phyloP scores from a whole-genome alignment of 2,113 vertebrate species.

The Lasiurus cinereus region DNA sequence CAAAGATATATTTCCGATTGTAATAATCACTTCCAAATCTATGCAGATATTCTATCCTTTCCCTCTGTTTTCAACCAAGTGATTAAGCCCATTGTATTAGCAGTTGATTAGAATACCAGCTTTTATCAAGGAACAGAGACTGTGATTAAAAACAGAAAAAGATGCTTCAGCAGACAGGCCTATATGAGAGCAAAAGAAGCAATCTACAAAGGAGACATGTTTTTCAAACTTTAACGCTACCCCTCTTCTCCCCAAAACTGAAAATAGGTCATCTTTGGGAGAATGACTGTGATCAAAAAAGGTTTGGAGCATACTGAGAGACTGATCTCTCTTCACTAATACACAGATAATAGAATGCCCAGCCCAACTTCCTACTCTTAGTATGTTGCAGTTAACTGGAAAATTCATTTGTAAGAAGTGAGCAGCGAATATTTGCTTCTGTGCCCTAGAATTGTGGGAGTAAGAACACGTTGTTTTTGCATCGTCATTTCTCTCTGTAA shows the following conservation, averaged over 20 bases:
- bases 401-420: conserved; percentile 33
- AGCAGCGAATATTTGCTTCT: conserved; percentile 14
- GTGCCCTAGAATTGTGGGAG: conserved; percentile 35
- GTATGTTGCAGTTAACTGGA: not conserved
- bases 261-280: not conserved
- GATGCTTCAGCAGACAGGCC: not conserved
- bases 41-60: not conserved
- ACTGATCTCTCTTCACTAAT: not conserved
- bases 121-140: conserved; percentile 49
- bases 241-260: not conserved
- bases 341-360: not conserved
- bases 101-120: conserved; percentile 12
- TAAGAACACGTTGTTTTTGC: conserved; percentile 58
- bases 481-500: not conserved
- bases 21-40: conserved; percentile 7
- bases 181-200: not conserved
- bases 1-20: not conserved
- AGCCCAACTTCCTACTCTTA: not conserved
- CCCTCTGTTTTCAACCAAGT: conserved; percentile 28
- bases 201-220: not conserved
- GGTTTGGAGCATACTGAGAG: not conserved
- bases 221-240: not conserved
- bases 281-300: not conserved
- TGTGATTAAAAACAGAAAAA: conserved; percentile 5
- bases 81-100: conserved; percentile 28